phyloP scores from a whole-genome alignment of 2,113 vertebrate genomes.

The Brachypodius melanocephalos region DNA sequence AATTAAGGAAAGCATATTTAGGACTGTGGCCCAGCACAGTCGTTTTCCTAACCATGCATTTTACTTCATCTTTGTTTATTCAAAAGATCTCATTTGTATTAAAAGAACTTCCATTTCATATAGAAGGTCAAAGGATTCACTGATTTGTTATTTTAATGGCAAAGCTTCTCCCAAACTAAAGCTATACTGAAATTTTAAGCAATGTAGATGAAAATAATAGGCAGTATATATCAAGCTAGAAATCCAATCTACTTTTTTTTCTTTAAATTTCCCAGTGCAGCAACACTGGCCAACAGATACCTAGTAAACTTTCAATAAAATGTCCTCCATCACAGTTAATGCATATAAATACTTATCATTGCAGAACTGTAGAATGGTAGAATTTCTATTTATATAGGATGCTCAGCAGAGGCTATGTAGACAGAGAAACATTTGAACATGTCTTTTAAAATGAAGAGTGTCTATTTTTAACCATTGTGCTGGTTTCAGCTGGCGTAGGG shows the following conservation, averaged over 20 bases:
- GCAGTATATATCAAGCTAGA: background rate
- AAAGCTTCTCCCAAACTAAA: background rate
- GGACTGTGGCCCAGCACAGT: background rate
- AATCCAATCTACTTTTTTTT: background rate
- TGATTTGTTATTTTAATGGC: background rate
- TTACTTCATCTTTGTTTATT: background rate
- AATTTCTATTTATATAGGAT: background rate
- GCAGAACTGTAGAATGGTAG: background rate
- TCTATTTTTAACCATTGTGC: background rate
- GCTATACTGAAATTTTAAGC: background rate
- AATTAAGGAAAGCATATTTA: constrained; percentile 15
- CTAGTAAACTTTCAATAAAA: background rate
- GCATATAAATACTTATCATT: background rate
- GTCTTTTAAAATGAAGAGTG: background rate
- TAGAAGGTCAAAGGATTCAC: background rate
- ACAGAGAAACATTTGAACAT: background rate
- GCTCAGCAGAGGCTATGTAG: background rate
- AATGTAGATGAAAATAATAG: background rate
- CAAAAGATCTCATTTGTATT: background rate
- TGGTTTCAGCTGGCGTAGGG: background rate
- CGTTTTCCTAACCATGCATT: background rate
- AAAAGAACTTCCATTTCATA: background rate
- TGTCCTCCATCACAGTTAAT: background rate
- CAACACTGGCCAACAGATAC: background rate
- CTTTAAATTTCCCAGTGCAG: background rate